A percentile compares a stretch with the other conserved stretches of the same genome.
These are phyloP conservation scores for Acromyrmex charruanus DNA, from an alignment of 1,140 invertebrate species.

Conservation along the genomic window DNA sequence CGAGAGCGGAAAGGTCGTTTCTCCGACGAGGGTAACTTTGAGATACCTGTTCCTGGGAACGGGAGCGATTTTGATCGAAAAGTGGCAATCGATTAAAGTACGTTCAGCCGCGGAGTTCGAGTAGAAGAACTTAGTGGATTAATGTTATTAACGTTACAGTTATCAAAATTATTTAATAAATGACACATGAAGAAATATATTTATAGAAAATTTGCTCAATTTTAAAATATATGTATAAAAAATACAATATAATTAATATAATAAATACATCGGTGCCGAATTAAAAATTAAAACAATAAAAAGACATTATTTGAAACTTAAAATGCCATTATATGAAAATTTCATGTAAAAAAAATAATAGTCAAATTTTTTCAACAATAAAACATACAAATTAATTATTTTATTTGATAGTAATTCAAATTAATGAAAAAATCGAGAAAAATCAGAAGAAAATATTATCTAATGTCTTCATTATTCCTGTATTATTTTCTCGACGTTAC, in stretches of 20 bases:
- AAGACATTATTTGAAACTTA: neutral
- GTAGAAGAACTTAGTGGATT: neutral
- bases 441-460: neutral
- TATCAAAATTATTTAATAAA: neutral
- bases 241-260: neutral
- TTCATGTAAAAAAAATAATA: neutral
- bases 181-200: neutral
- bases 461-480: neutral
- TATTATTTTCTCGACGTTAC: constrained; percentile 9
- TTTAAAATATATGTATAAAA: neutral
- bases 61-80: constrained; percentile 58
- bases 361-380: neutral
- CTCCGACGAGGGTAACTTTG: constrained; percentile 64
- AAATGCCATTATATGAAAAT: neutral
- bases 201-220: neutral
- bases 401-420: neutral
- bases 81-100: constrained; percentile 69
- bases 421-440: neutral
- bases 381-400: neutral
- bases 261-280: neutral
- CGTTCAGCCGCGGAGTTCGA: neutral
- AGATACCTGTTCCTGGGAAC: constrained; percentile 80
- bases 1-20: constrained; percentile 68
- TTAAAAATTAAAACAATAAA: neutral
- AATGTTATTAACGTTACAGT: constrained; percentile 3